Evolutionary conservation across 1,140 invertebrate species (phyloP), one percentile per base, ranked within the genome.

Genomic region (Dreissena polymorpha): DNA sequence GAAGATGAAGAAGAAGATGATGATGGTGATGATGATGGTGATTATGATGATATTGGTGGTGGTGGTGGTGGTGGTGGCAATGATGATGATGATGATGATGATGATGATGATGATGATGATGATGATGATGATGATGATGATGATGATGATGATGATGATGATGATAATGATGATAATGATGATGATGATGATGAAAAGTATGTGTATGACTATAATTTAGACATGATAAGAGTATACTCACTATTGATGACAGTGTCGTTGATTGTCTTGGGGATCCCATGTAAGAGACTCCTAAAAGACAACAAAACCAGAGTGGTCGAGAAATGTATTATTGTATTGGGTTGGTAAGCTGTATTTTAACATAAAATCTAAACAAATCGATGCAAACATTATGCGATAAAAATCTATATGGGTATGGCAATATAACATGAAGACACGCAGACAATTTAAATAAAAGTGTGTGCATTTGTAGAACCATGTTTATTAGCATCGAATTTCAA

Each of bases 21-120:
- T 5, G 2, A 39, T 8, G 39, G 39, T 39, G 39, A 39, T 8
- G 39, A 39, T 39, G 60, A 25, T 10, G 60, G 10, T 63, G 60
- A 63, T 10, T 2, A 63, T 63, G 60, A 63, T 63, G 60, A 69
- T n/a, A n/a, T n/a, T n/a, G n/a, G n/a, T n/a, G n/a, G n/a, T n/a
- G n/a, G n/a, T 23, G 64, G 10, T 78, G 75, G 64, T 78, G 75
- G 64, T 78, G 75, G 49, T 78, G 75, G 70, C 70, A 8, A 7
- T 70, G 64, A 69, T 70, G 76, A 79, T 79, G 64, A 79, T 79
- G 76, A 71, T 79, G 76, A 71, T 82, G 71, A 65, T 57, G 71
- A 64, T 82, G 70, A 82, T 64, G 71, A 57, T 64, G 71, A 75
- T 82, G 71, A 57, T 82, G 71, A 64, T 75, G 71, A 76, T 63